These are phyloP conservation scores for Sebastolobus alascanus DNA, from an alignment of 2,797 vertebrate species.

Conservation along the genomic window DNA sequence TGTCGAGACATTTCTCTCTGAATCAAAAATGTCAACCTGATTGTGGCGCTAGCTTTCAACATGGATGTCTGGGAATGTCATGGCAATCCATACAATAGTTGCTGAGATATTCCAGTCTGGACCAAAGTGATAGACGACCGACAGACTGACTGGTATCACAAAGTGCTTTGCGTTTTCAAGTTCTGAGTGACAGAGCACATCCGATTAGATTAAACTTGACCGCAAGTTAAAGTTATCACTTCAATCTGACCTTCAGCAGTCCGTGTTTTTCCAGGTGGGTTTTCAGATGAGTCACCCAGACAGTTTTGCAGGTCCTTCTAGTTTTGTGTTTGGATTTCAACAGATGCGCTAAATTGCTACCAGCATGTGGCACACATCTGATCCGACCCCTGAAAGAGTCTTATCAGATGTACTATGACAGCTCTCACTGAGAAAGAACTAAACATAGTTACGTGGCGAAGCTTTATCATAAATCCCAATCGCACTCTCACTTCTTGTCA, in stretches of 20 bases:
- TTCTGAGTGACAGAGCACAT: conserved; percentile 19
- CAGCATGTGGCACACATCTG: conserved; percentile 34
- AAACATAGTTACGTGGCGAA: conserved; percentile 1
- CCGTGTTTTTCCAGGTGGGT: conserved; percentile 60
- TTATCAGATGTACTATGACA: conserved; percentile 7
- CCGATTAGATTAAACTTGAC: conserved; percentile 12
- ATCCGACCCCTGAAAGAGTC: conserved; percentile 5
- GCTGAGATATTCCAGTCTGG: background rate
- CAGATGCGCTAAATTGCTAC: conserved; percentile 48
- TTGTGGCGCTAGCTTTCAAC: background rate
- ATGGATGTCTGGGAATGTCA: background rate
- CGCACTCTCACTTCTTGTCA: background rate
- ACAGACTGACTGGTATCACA: background rate
- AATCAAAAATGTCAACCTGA: too few species aligned
- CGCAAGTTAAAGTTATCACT: conserved; percentile 7
- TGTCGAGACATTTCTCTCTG: too few species aligned
- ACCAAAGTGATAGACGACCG: background rate
- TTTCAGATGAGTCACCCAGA: conserved; percentile 59
- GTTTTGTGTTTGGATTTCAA: conserved; percentile 49
- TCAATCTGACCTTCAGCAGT: conserved; percentile 39
- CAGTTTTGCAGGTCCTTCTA: conserved; percentile 50
- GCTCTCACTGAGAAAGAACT: background rate
- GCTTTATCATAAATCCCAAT: conserved; percentile 15
- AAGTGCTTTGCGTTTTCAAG: conserved; percentile 1
- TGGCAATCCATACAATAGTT: background rate